A percentile compares a stretch with the other conserved stretches of the same genome.
These are phyloP conservation scores for Trissonchulus sp. DNA, from an alignment of 2,888 invertebrate genomes.

Conservation along the genomic window DNA sequence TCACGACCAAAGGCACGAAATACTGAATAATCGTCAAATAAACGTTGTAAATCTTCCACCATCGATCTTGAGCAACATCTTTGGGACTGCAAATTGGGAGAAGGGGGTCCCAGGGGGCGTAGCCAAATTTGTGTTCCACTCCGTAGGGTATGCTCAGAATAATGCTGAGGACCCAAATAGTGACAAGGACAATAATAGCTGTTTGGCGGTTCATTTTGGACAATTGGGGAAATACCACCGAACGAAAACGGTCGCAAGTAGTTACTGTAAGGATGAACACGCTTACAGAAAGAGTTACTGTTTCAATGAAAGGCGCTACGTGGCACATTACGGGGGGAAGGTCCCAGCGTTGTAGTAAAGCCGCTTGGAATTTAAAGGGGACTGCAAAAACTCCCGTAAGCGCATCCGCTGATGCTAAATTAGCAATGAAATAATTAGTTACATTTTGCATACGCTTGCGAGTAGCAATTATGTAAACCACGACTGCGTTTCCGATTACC, in stretches of 20 bases:
- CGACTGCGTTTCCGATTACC: conserved; percentile 73
- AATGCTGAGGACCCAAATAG: conserved; percentile 42
- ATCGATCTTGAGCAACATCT: conserved; percentile 31
- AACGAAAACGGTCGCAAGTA: conserved; percentile 69
- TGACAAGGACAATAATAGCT: conserved; percentile 34
- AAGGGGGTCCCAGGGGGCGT: neutral
- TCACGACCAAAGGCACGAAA: conserved; percentile 71
- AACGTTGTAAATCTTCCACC: conserved; percentile 49
- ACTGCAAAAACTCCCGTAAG: conserved; percentile 64
- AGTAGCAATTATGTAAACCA: conserved; percentile 74
- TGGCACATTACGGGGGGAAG: conserved; percentile 77
- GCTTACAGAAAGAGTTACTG: conserved; percentile 75
- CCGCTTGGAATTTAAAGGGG: conserved; percentile 83
- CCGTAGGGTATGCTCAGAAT: conserved; percentile 43
- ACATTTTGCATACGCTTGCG: conserved; percentile 69
- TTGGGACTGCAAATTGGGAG: neutral
- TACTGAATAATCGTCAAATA: conserved; percentile 60
- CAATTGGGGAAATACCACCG: conserved; percentile 51
- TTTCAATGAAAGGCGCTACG: conserved; percentile 77
- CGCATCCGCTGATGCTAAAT: conserved; percentile 71
- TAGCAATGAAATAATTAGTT: conserved; percentile 77
- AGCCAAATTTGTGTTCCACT: conserved; percentile 27
- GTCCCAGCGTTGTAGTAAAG: conserved; percentile 74
- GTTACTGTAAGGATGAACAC: conserved; percentile 78
- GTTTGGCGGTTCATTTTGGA: conserved; percentile 44